A percentile compares a stretch with the other conserved stretches of the same genome.
phyloP scores from a whole-genome alignment of 2,888 invertebrate species.

The Cenopis cana region DNA sequence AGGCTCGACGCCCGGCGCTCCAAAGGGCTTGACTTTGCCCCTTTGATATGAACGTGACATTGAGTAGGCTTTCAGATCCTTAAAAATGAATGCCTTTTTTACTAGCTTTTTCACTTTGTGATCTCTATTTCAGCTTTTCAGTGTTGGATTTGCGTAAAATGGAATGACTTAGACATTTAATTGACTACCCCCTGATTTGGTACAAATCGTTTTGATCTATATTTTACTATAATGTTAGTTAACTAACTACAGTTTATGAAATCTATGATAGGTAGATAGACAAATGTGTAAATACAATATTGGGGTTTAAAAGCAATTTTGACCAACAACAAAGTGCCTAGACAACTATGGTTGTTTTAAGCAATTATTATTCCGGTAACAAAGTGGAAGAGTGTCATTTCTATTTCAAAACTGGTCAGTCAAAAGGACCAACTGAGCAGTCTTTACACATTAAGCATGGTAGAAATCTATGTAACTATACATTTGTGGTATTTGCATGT shows the following conservation, averaged over 20 bases:
- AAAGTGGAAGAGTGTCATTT: neutral
- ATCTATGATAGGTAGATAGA: too few species aligned
- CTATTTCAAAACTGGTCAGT: too few species aligned
- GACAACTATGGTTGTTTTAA: neutral
- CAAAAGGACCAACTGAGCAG: too few species aligned
- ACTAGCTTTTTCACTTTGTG: slow-evolving; percentile 6
- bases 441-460: too few species aligned
- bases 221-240: neutral
- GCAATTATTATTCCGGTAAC: too few species aligned
- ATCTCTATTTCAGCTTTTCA: slow-evolving; percentile 13
- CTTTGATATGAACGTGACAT: slow-evolving; percentile 42
- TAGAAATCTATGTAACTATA: too few species aligned
- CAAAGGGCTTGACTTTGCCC: slow-evolving; percentile 39
- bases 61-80: slow-evolving; percentile 38
- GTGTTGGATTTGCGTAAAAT: neutral
- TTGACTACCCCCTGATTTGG: neutral
- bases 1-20: slow-evolving; percentile 23
- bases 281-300: neutral
- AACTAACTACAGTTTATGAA: too few species aligned
- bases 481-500: too few species aligned
- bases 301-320: neutral
- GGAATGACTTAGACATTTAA: neutral
- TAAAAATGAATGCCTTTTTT: slow-evolving; percentile 33
- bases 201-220: neutral
- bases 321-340: neutral